Evolutionary conservation across 2,113 vertebrate species (phyloP).

Genomic region (Sphyrna mokarran): DNA sequence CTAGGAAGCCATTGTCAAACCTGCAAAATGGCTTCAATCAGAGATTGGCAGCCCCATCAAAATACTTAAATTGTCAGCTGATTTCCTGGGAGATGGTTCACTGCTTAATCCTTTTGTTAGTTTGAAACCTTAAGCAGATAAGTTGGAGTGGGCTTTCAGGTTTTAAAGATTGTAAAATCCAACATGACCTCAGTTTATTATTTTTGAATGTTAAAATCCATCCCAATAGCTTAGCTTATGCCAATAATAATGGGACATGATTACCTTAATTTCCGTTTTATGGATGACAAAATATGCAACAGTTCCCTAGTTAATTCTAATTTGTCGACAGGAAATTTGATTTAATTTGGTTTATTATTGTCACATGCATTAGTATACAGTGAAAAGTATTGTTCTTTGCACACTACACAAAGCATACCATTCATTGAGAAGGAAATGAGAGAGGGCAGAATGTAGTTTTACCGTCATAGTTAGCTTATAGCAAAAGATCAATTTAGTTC

Average conservation of each 20-base stretch:
- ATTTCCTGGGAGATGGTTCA: background rate
- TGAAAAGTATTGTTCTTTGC: too few species aligned
- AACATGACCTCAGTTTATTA: background rate
- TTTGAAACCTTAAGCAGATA: background rate
- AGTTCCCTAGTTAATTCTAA: background rate
- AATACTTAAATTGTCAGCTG: background rate
- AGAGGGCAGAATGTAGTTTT: too few species aligned
- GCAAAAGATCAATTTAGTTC: too few species aligned
- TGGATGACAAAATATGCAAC: background rate
- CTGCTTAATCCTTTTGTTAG: background rate
- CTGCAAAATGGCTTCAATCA: background rate
- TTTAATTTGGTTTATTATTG: too few species aligned
- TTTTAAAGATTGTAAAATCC: background rate
- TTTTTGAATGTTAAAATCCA: background rate
- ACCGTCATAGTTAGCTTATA: too few species aligned
- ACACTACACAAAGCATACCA: too few species aligned
- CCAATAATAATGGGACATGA: too few species aligned
- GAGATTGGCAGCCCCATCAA: background rate
- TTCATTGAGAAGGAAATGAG: too few species aligned
- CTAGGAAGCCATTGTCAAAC: background rate
- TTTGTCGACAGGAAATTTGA: background rate
- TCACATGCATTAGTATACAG: too few species aligned
- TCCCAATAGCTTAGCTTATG: background rate
- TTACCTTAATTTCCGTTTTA: background rate
- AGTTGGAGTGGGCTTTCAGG: background rate